These are phyloP conservation scores for Andrena camellia DNA, from an alignment of 2,888 invertebrate species.

Conservation along the genomic window DNA sequence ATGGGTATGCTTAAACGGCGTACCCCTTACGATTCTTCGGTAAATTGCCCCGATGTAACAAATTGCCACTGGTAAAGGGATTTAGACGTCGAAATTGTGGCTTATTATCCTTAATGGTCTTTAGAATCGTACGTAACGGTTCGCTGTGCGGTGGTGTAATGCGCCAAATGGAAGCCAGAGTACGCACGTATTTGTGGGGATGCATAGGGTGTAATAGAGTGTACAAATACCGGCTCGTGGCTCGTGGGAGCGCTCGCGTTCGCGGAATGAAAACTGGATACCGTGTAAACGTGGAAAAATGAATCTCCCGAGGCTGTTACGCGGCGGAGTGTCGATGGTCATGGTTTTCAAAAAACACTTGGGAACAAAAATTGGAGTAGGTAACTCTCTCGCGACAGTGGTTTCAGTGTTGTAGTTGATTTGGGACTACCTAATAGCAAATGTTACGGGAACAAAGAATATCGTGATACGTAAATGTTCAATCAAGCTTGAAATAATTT, in stretches of 20 bases:
- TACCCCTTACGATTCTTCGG: conserved; percentile 18
- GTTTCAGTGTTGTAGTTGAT: conserved; percentile 11
- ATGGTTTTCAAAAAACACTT: conserved; percentile 7
- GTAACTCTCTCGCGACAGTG: conserved; percentile 9
- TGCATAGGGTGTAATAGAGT: conserved; percentile 40
- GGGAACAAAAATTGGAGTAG: conserved; percentile 4
- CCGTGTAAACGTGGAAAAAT: conserved; percentile 38
- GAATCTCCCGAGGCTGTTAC: conserved; percentile 25
- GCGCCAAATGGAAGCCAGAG: conserved; percentile 25
- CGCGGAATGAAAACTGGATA: conserved; percentile 24
- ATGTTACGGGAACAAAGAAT: conserved; percentile 1
- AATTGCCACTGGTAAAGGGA: conserved; percentile 5
- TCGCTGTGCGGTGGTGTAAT: conserved; percentile 18
- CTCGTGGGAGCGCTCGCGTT: conserved; percentile 7
- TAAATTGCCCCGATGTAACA: conserved; percentile 40
- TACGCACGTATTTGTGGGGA: conserved; percentile 27
- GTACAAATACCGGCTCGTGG: conserved; percentile 39
- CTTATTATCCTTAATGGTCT: conserved; percentile 40
- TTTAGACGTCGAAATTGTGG: conserved; percentile 29
- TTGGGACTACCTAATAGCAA: not conserved
- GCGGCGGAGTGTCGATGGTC: conserved; percentile 4
- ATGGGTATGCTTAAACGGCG: conserved; percentile 13
- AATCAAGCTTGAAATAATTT: not conserved
- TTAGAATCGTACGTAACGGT: conserved; percentile 28
- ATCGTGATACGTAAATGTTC: not conserved